Evolutionary conservation across 2,888 invertebrate species (phyloP), one percentile per base, ranked within the genome.

Genomic region (Hymenopus coronatus): DNA sequence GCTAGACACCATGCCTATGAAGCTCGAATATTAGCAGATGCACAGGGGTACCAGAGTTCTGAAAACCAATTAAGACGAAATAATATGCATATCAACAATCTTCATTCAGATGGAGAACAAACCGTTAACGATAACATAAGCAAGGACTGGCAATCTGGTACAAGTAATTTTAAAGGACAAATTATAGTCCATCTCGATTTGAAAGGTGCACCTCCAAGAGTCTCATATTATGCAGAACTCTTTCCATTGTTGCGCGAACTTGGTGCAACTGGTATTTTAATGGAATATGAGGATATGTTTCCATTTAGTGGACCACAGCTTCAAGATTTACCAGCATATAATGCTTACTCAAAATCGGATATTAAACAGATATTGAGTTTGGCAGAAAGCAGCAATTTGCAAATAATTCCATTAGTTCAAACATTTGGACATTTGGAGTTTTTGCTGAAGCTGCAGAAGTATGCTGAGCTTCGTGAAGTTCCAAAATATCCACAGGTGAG

Each of bases 241-340:
- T 94, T 97, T 89, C 95, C 95, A 0, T 93, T 95, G 89, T 92
- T 97, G 14, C 94, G 94, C 87, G 93, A 93, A 33, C 92, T 96
- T 83, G 96, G 97, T n/a, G 97, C 96, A 0, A 97, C 96, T 33
- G 97, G 97, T 0, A 92, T 98, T 25, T 93, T 98, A 7, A 94
- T 98, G 81, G 98, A 98, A 92, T 98, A 98, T 92, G 98, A 98
- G 92, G 98, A 98, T 91, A 97, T 97, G 96, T 98, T 98, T 93
- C 97, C 98, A 0, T 98, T 96, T 92, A 93, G 94, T 70, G 96
- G 95, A 0, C 92, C 92, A 12, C 92, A 97, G 12, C 90, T 92
- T 28, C 92, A 92, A 46, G 95, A 95, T 91, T 93, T 97, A 83
- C 94, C 95, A 83, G 95, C 96, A 7, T 93, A 92, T 2, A 96